Conservation (phyloP, 2,113 vertebrate species). For the Cyanoramphus novaezelandiae region DNA sequence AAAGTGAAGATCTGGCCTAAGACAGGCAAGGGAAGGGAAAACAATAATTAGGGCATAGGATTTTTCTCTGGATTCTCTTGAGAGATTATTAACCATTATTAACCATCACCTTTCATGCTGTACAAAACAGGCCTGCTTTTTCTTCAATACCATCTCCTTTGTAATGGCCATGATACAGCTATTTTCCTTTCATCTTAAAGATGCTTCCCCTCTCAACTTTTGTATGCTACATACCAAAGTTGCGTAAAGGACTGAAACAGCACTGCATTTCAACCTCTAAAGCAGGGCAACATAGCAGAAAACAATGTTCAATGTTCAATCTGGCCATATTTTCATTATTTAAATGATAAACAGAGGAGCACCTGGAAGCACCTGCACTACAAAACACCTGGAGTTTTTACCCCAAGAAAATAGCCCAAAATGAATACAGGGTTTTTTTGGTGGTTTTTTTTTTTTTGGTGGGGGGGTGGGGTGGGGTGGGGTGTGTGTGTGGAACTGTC, state of each 20-base stretch:
- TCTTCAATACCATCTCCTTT: not conserved
- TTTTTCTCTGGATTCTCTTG: not conserved
- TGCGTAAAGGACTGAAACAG: not conserved
- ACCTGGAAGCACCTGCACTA: not conserved
- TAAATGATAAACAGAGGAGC: not conserved
- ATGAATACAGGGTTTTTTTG: accelerated
- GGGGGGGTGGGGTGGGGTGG: too few species aligned
- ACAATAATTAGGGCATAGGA: not conserved
- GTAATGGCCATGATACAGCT: not conserved
- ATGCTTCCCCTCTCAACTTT: not conserved
- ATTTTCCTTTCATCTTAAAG: not conserved
- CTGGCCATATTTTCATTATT: not conserved
- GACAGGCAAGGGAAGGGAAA: not conserved
- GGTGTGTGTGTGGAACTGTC: not conserved
- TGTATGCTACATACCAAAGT: not conserved
- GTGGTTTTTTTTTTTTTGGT: too few species aligned
- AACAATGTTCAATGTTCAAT: not conserved
- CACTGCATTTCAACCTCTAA: not conserved
- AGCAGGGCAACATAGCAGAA: not conserved
- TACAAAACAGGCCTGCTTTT: not conserved
- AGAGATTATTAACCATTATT: not conserved
- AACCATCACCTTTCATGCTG: not conserved
- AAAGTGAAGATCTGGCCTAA: not conserved
- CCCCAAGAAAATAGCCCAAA: not conserved
- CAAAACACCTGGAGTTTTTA: not conserved